Conservation (phyloP, 2,888 invertebrate species). For the Agriopis leucophaearia region DNA sequence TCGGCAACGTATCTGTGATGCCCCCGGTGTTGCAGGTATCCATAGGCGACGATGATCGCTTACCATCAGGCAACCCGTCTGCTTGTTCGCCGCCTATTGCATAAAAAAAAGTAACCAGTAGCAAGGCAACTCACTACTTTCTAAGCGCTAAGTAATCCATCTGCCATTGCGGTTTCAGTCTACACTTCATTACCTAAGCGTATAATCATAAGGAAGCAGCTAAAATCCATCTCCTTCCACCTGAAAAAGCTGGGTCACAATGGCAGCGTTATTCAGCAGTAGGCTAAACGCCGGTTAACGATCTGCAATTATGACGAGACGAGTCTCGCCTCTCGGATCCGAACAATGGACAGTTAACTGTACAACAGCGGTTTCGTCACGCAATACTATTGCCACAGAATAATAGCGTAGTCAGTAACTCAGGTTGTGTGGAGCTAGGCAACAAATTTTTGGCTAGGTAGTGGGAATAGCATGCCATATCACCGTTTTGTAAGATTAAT, state of each 20-base stretch:
- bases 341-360: slow-evolving; percentile 69
- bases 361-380: slow-evolving; percentile 62
- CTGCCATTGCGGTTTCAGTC: too few species aligned
- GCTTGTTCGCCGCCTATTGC: too few species aligned
- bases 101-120: too few species aligned
- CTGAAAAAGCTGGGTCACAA: slow-evolving; percentile 55
- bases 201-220: too few species aligned
- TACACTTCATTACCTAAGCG: too few species aligned
- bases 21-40: too few species aligned
- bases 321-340: slow-evolving; percentile 56
- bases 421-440: slow-evolving; percentile 1
- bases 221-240: not conserved
- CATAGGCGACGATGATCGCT: too few species aligned
- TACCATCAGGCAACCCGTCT: too few species aligned
- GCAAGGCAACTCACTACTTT: too few species aligned
- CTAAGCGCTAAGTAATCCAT: too few species aligned
- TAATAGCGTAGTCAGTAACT: slow-evolving; percentile 25
- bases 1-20: too few species aligned
- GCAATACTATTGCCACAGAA: slow-evolving; percentile 38
- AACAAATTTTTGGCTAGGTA: not conserved
- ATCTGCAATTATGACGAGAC: slow-evolving; percentile 65
- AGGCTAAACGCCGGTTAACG: slow-evolving; percentile 60
- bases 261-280: slow-evolving; percentile 45
- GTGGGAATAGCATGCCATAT: not conserved
- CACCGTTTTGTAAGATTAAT: too few species aligned